Evolutionary conservation across 2,113 vertebrate species (phyloP), one percentile per base, ranked within the genome.

Genomic region (Mellivora capensis): DNA sequence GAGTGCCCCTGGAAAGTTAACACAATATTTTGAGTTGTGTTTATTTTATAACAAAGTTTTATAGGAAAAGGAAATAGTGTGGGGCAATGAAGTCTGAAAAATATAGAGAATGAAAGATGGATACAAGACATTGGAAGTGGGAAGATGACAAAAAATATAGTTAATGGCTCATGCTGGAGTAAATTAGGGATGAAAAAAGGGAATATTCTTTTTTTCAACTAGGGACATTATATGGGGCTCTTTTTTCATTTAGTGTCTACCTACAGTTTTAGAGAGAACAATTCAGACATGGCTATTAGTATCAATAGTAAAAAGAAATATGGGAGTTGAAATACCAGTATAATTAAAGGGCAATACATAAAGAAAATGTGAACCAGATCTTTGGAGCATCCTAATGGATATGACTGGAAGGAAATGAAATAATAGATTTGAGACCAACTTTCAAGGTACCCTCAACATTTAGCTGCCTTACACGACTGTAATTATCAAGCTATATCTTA

Each of bases 401-500:
- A 96, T 84, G 72, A 91, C 96, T 97, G 23, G 64, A 94, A 97
- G 39, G 79, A 96, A 86, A 95, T 96, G 67, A 91, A 95, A 88
- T 96, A 97, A 88, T 93, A 85, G 91, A 69, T 94, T 94, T 57
- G 82, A 98, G 96, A 88, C 20, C 82, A 94, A 91, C 52, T 89
- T 96, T 97, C 67, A 97, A 79, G 21, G 61, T 91, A 97, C 57
- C 54, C 37, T 97, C 86, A 95, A 93, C 62, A 96, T 97, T 97
- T 97, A 94, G 89, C 82, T 91, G 77, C 54, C 82, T 97, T 96
- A n/a, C 23, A 74, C 80, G 44, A 90, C 61, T 69, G 21, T 42
- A 93, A 97, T 98, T 97, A 96, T 90, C 89, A 87, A 84, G 87
- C 67, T 96, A 90, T 95, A 93, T 92, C 74, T 85, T 97, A 96